Evolutionary conservation across 2,113 vertebrate species (phyloP), one percentile per base, ranked within the genome.

Genomic region (Hippotragus niger): DNA sequence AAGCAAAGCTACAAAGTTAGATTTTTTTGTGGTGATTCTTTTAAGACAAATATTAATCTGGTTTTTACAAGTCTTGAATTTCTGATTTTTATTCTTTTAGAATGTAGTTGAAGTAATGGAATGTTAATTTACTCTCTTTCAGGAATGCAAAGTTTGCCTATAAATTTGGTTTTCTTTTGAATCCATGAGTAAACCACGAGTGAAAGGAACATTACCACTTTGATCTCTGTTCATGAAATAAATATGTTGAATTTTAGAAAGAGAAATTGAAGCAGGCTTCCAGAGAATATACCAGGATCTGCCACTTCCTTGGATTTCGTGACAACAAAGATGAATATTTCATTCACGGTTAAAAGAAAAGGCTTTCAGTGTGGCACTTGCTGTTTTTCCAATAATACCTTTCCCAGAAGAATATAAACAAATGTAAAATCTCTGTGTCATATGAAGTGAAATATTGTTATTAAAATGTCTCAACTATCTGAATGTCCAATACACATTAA

Each of bases 191-290:
- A 84, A 58, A 40, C 13, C 45, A 11, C 25, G 71, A 64, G 4
- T 64, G 36, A 25, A 74, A 92, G 52, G 31, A 67, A 89, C 25
- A 40, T 93, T 64, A 55, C 47, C 29, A 80, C 23, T 94, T 62
- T 90, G 36, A 57, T 90, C 64, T 90, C 27, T 78, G 62, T 64
- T 62, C 14, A 78, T 12, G 62, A 97, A 97, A 88, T 82, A 88
- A 78, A 58, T 19, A 36, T 58, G 15, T 21, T 27, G 62, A 84
- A 7, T 58, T 33, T 91, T 47, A 95, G 58, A 90, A 74, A 60
- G 81, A 96, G 50, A 90, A 52, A 67, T 36, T 43, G 33, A 84
- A 95, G 17, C 21, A 8, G 31, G 45, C 25, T 81, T 52, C 27
- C 29, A 43, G 82, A 53, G n/a, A 71, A 47, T 47, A 78, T n/a